Evolutionary conservation across 2,888 invertebrate genomes (phyloP), one percentile per base, ranked within the genome.

Genomic region (Polydesmus complanatus): DNA sequence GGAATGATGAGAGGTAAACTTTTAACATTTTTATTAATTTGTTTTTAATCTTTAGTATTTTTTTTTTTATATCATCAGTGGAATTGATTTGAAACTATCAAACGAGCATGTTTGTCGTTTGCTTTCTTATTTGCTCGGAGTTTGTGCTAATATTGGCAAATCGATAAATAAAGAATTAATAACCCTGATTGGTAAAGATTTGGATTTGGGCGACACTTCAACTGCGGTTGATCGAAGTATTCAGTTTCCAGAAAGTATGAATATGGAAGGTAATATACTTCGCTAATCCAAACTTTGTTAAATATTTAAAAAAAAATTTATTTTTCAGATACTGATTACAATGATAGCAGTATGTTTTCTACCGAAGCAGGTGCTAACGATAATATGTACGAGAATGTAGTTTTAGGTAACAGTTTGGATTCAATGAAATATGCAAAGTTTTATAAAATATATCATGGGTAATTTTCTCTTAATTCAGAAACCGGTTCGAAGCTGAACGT

Each of bases 101-200:
- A 25, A 25, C 25, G 22, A 22, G 18, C 50, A 50, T n/a, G 49
- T 50, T n/a, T 23, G 22, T 26, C 49, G 51, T n/a, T 26, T 52
- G 25, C 25, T 58, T 2, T 25, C 26, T 18, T 25, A 58, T 21
- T 27, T 58, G 22, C n/a, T 58, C 19, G 51, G 51, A 18, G 22
- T 51, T 3, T 58, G 51, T 22, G 8, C 54, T 11, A 54, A 59
- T 22, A 11, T 59, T 1, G 59, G 51, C 2, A 59, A 59, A 27
- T 54, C 59, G 21, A 47, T 59, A 11, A 54, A 59, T 26, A 59
- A 59, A 47, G 59, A 59, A 23, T 37, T 59, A n/a, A 23, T 59
- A 3, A 54, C 19, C 47, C 22, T 59, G 37, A 22, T 59, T 1
- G 54, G 53, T 8, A 54, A 27, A 1, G 59, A 59, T 54, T 27